A percentile compares a stretch with the other conserved stretches of the same genome.
Evolutionary conservation across 1,140 invertebrate species (phyloP).

Genomic region (Dryas iulia): DNA sequence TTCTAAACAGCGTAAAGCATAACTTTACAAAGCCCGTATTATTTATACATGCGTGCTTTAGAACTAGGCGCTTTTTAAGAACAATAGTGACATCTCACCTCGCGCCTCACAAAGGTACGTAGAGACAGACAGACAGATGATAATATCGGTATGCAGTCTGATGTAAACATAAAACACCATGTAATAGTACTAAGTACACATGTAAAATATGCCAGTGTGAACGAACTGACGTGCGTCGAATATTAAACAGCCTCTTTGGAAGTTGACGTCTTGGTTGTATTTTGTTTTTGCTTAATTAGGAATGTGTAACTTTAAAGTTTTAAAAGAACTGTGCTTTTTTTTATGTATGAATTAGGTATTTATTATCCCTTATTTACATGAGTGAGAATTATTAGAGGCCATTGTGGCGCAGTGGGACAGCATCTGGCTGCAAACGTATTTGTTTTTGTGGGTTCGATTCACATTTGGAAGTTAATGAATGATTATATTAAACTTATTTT

Average conservation of each 20-base stretch:
- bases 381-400: no score
- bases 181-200: constrained; percentile 20
- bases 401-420: no score
- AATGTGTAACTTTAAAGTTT: not conserved
- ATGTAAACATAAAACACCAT: constrained; percentile 13
- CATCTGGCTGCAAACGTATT: no score
- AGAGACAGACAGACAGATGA: not conserved
- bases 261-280: not conserved
- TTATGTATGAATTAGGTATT: no score
- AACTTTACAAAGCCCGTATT: not conserved
- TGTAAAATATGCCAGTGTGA: constrained; percentile 16
- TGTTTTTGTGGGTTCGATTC: no score
- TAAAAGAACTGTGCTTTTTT: no score
- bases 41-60: constrained; percentile 2
- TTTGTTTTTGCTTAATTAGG: not conserved
- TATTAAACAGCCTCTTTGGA: not conserved
- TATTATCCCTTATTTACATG: no score
- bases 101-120: not conserved
- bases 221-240: constrained; percentile 10
- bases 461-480: no score
- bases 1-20: not conserved
- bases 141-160: constrained; percentile 8
- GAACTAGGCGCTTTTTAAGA: not conserved
- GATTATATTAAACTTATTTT: no score
- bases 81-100: constrained; percentile 2